Evolutionary conservation across 2,888 invertebrate species (phyloP).

Genomic region (Orthosia cruda): DNA sequence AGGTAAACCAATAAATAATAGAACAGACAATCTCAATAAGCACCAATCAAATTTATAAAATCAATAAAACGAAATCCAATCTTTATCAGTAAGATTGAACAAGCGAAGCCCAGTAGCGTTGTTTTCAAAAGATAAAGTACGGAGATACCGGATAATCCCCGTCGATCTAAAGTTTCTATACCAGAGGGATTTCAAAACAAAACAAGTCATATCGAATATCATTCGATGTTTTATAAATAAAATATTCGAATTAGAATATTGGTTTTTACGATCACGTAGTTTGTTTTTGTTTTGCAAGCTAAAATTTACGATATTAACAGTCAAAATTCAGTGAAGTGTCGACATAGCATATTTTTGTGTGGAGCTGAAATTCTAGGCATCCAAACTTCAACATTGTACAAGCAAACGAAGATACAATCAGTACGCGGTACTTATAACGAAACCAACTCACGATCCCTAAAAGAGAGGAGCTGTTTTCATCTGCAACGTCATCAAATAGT

Average conservation of each 20-base stretch:
- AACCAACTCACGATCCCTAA: too few relatives aligned
- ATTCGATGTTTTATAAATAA: constrained; percentile 39
- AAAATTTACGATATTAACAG: not conserved
- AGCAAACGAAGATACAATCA: too few relatives aligned
- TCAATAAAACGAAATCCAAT: constrained; percentile 38
- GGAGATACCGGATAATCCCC: constrained; percentile 57
- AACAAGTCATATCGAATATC: constrained; percentile 57
- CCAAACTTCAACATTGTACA: too few relatives aligned
- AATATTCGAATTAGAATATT: constrained; percentile 54
- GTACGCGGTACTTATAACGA: too few relatives aligned
- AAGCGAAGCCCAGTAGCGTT: constrained; percentile 23
- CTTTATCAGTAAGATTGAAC: constrained; percentile 25
- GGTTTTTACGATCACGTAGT: constrained; percentile 36
- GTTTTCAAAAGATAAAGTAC: constrained; percentile 41
- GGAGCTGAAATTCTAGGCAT: too few relatives aligned
- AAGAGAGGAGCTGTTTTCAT: too few relatives aligned
- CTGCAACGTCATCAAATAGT: too few relatives aligned
- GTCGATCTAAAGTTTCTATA: constrained; percentile 59
- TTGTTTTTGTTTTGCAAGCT: constrained; percentile 14
- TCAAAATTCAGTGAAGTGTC: too few relatives aligned
- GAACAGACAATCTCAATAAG: not conserved
- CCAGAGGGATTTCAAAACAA: constrained; percentile 54
- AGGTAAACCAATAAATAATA: not conserved
- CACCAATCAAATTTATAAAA: constrained; percentile 16
- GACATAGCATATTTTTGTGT: not conserved